Evolutionary conservation across 2,797 vertebrate genomes (phyloP).

Genomic region (Coendou prehensilis): DNA sequence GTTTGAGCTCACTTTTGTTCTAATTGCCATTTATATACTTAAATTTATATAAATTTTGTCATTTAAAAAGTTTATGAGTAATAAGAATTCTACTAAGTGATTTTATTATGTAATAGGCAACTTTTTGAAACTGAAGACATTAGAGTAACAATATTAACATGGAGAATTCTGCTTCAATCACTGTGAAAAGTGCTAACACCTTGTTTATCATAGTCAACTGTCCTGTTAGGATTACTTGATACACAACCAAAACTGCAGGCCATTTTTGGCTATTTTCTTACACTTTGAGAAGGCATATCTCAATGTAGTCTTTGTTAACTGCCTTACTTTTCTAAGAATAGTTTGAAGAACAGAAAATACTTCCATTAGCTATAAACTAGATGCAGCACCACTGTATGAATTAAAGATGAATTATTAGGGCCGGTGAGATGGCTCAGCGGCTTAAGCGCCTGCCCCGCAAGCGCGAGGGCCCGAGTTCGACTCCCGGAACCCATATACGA

Average conservation of each 20-base stretch:
- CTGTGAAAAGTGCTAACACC: background rate
- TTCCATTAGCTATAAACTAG: background rate
- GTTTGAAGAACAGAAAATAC: background rate
- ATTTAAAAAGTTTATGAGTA: background rate
- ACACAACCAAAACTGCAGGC: background rate
- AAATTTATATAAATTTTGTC: background rate
- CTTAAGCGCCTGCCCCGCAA: too few relatives aligned
- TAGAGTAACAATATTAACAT: background rate
- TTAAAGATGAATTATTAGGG: background rate
- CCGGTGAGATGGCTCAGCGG: too few relatives aligned
- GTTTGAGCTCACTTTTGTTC: background rate
- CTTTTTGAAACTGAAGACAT: background rate
- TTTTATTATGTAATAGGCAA: background rate
- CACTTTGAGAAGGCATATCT: background rate
- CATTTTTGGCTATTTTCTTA: background rate
- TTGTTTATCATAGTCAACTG: background rate
- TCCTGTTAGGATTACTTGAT: background rate
- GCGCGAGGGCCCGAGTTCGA: too few relatives aligned
- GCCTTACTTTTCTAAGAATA: background rate
- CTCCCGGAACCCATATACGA: too few relatives aligned
- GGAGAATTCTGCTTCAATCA: background rate
- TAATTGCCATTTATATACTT: background rate
- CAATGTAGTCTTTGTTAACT: background rate
- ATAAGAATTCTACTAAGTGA: background rate
- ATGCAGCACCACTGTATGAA: background rate